Percentiles rank a stretch among this genome's conserved stretches.
phyloP scores from a whole-genome alignment of 2,113 vertebrate species.

The Eolophus roseicapilla region DNA sequence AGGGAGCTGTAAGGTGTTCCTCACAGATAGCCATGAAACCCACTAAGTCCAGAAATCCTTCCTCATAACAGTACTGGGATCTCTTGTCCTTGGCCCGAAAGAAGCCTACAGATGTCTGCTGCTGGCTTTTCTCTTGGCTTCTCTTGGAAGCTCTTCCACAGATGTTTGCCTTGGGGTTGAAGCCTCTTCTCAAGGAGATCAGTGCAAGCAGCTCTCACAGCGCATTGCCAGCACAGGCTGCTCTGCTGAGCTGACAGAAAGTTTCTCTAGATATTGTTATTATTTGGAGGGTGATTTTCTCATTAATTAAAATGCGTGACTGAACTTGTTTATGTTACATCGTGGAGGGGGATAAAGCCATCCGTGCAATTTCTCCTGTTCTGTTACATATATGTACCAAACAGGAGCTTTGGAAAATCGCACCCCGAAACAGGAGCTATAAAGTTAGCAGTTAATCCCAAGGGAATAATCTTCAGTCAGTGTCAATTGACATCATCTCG shows the following conservation, averaged over 20 bases:
- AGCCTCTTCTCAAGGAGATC: neutral
- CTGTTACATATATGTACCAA: neutral
- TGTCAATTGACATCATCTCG: neutral
- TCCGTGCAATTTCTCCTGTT: neutral
- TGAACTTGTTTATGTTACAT: neutral
- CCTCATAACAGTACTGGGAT: neutral
- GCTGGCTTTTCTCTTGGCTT: neutral
- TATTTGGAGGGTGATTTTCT: neutral
- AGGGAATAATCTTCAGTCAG: neutral
- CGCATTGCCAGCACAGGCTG: neutral
- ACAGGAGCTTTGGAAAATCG: neutral
- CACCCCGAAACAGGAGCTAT: neutral
- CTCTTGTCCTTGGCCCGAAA: neutral
- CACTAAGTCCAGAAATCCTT: neutral
- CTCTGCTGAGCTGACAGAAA: neutral
- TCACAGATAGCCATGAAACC: neutral
- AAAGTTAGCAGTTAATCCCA: neutral
- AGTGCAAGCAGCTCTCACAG: neutral
- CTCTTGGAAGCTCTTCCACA: neutral
- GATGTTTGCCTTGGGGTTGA: conserved; percentile 7
- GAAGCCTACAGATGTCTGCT: neutral
- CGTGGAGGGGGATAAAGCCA: neutral
- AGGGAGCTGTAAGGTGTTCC: neutral
- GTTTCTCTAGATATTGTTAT: neutral
- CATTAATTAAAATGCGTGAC: neutral